Base-by-base conservation (phyloP, 2,888 invertebrate genomes). In the Drosophila birchii region DNA sequence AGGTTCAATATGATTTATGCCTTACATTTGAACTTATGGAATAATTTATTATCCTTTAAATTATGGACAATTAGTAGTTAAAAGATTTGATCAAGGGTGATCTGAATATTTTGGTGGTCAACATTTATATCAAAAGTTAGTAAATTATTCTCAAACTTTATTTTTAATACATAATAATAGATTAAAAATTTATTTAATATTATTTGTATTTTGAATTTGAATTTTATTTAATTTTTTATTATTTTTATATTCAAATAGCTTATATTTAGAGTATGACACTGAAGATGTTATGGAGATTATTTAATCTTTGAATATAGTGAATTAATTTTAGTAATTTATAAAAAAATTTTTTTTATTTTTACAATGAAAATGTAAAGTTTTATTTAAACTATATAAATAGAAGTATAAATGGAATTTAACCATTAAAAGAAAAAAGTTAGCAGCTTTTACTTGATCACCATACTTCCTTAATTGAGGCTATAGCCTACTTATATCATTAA, bases 301-400 rank as follows among this genome's bases (percentile, higher is more conserved):
- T 82, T 69, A 81, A 87, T 79, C 79, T 83, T 89, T 89, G 68
- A 75, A 80, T 89, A 79, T 80, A 72, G 86, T 68, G 60, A 92
- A 91, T 78, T 81, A 53, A 20, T 63, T 64, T 78, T 82, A 88
- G 88, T 90, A 90, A 89, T 88, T 90, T 89, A 89, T 87, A 89
- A 89, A 89, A 86, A 77, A 45, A 78, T 58, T 0, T 16, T 94
- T 88, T 93, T 93, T 94, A 93, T 93, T 93, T 93, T 94, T 94
- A 94, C 93, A 94, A 87, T 94, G 94, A 94, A 95, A 95, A 94
- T 94, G 93, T 94, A 94, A n/a, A 89, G 94, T 95, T 94, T 95
- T 94, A 73, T 39, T 92, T 94, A 94, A 94, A 94, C 94, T 94
- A 94, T 79, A 85, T 83, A 83, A 81, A 81, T 72, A 80, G 81